These are phyloP conservation scores for Aleiodes leptofemur DNA, from an alignment of 2,888 invertebrate species.

Conservation along the genomic window DNA sequence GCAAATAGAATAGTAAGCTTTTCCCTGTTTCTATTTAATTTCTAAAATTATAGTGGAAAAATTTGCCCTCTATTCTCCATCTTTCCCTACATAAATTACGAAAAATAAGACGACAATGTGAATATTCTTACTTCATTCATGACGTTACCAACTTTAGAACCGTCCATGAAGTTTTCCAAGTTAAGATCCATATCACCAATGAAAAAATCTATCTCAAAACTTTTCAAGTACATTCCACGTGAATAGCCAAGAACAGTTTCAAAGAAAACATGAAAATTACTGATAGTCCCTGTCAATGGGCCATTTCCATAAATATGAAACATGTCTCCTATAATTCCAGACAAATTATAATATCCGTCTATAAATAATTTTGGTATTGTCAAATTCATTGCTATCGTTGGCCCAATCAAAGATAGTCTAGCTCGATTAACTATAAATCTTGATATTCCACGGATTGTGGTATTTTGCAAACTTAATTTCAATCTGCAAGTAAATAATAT, in stretches of 20 bases:
- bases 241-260: conserved; percentile 67
- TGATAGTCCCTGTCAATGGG: conserved; percentile 60
- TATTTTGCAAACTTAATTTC: conserved; percentile 59
- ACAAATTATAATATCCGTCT: conserved; percentile 67
- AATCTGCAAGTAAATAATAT: conserved; percentile 58
- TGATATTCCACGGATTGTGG: conserved; percentile 63
- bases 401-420: conserved; percentile 66
- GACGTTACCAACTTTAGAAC: conserved; percentile 60
- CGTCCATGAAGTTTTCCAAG: conserved; percentile 68
- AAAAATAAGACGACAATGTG: not conserved
- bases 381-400: conserved; percentile 66
- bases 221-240: conserved; percentile 68
- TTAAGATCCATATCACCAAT: conserved; percentile 58
- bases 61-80: not conserved
- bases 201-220: conserved; percentile 68
- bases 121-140: conserved; percentile 64
- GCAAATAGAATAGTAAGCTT: too few species aligned
- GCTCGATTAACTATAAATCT: conserved; percentile 66
- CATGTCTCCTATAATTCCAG: conserved; percentile 65
- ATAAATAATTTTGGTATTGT: conserved; percentile 63
- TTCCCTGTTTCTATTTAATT: too few species aligned
- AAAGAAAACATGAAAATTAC: conserved; percentile 63
- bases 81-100: not conserved
- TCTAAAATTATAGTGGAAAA: too few species aligned
- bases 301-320: conserved; percentile 63